Percentiles rank a stretch among this genome's conserved stretches.
These are phyloP conservation scores for Podocnemis expansa DNA, from an alignment of 2,113 vertebrate genomes.

Conservation along the genomic window DNA sequence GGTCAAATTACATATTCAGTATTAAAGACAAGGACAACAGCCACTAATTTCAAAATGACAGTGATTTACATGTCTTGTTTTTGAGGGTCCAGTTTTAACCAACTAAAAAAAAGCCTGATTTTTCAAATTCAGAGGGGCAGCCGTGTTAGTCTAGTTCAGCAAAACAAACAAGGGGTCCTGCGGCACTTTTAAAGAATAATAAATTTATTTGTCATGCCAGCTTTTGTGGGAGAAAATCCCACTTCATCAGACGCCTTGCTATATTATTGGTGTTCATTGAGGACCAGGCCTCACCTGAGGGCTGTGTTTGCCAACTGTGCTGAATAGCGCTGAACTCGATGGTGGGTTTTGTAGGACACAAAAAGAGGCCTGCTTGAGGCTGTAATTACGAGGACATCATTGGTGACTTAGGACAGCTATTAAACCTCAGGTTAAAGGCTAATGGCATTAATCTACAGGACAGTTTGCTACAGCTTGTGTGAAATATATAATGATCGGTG, in stretches of 20 bases:
- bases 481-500: constrained; percentile 8
- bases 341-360: not conserved
- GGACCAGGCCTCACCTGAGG: not conserved
- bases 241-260: not conserved
- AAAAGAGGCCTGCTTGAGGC: not conserved
- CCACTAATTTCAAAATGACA: not conserved
- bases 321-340: not conserved
- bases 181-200: too few species aligned
- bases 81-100: not conserved
- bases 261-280: not conserved
- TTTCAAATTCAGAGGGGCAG: not conserved
- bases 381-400: constrained; percentile 18
- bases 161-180: too few species aligned
- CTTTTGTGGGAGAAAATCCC: not conserved
- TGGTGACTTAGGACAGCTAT: constrained; percentile 13
- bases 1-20: not conserved
- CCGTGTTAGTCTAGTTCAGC: too few species aligned
- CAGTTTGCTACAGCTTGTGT: constrained; percentile 25
- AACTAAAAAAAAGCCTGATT: not conserved
- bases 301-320: not conserved
- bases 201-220: not conserved
- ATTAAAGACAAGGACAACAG: not conserved
- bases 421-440: constrained; percentile 18
- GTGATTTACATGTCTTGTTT: not conserved
- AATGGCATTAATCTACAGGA: constrained; percentile 24